A percentile compares a stretch with the other conserved stretches of the same genome.
Evolutionary conservation across 2,113 vertebrate species (phyloP).

Genomic region (Lontra canadensis): DNA sequence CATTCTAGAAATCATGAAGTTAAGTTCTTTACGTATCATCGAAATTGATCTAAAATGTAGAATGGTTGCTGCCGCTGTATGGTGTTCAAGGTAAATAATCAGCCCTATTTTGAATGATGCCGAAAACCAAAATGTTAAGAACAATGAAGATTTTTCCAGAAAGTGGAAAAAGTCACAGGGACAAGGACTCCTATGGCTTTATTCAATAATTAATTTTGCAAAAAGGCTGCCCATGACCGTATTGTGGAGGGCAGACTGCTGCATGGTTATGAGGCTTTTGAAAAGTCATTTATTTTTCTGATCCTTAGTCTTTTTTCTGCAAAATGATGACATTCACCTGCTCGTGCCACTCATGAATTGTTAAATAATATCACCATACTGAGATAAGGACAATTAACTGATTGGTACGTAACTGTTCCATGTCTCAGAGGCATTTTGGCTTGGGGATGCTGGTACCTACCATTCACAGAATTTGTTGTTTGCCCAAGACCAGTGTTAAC

Average conservation of each 20-base stretch:
- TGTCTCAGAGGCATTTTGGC: not conserved
- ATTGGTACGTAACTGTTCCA: not conserved
- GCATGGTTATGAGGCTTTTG: not conserved
- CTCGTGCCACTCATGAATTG: not conserved
- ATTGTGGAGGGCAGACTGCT: not conserved
- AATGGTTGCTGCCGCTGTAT: not conserved
- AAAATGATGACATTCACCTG: not conserved
- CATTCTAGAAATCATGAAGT: not conserved
- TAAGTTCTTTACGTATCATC: not conserved
- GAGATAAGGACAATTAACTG: not conserved
- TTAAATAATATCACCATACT: not conserved
- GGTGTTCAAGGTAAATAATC: not conserved
- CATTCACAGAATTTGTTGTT: not conserved
- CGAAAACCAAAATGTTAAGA: not conserved
- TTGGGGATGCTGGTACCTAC: not conserved
- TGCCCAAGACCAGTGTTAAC: not conserved
- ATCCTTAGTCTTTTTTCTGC: not conserved
- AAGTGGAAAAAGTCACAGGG: not conserved
- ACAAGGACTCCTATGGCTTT: not conserved
- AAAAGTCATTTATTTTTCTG: not conserved
- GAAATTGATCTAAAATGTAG: not conserved
- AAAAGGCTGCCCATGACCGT: not conserved
- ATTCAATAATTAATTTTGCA: not conserved
- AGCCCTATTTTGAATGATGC: not conserved
- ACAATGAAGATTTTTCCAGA: not conserved